Evolutionary conservation across 2,888 invertebrate genomes (phyloP), one percentile per base, ranked within the genome.

Genomic region (Drosophila leonis): DNA sequence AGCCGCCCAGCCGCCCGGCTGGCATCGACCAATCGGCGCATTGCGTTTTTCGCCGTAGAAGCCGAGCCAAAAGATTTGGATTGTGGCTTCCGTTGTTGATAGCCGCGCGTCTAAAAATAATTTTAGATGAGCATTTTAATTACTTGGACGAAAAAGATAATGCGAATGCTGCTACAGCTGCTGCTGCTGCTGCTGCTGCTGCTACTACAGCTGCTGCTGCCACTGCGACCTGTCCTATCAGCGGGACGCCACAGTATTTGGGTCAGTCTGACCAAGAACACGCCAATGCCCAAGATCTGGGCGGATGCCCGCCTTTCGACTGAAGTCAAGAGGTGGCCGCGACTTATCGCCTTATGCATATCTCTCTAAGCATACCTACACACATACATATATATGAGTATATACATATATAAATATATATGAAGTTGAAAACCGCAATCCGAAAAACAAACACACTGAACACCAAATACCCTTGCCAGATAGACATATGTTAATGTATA

Each of bases 11-110:
- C 49, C 64, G 20, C 37, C 62, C 52, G 52, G 29, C 44, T 52
- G 66, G 24, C 59, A 54, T 51, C 83, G 71, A 78, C 83, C 83
- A 83, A 83, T 83, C 65, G 72, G 44, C 55, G 80, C 68, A 42
- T 85, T 85, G 85, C 78, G 60, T 63, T 73, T 74, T 75, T 71
- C 37, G 44, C 65, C 54, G 37, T 35, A n/a, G n/a, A 39, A 56
- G 41, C 52, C 57, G 54, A 62, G 51, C 27, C 48, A n/a, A 65
- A 71, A 75, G 61, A 59, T 77, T 77, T 66, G 44, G 42, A 48
- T 64, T 62, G 62, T 75, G 48, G 62, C 69, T 78, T 78, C 77
- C 77, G 77, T 65, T 78, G 37, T 60, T 65, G 76, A 77, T 76
- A 77, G 69, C 35, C 29, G 46, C 33, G 7, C 31, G 31, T 65